Conservation (phyloP, 1,140 invertebrate genomes). For the Drosophila burlai region DNA sequence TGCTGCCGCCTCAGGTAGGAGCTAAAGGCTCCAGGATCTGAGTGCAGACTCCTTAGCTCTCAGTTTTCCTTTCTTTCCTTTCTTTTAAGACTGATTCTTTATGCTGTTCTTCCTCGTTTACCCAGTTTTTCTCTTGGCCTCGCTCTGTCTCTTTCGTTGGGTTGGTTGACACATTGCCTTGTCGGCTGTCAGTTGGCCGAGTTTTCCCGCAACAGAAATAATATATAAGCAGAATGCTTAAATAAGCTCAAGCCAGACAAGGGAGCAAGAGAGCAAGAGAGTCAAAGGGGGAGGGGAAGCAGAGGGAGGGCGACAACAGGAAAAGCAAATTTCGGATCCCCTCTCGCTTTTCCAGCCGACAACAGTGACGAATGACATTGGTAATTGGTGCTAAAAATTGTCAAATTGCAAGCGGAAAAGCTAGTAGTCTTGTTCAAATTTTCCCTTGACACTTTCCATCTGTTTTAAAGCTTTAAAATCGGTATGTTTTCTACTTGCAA, state of each 20-base stretch:
- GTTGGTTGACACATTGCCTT: constrained; percentile 40
- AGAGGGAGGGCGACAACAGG: neutral
- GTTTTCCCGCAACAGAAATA: constrained; percentile 52
- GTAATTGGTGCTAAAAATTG: constrained; percentile 72
- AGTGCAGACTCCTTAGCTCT: neutral
- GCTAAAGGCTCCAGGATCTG: neutral
- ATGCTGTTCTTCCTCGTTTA: constrained; percentile 19
- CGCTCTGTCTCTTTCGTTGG: neutral
- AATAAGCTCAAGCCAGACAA: constrained; percentile 49
- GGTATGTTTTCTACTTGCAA: neutral
- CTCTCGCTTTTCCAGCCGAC: constrained; percentile 10
- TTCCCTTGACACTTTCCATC: neutral
- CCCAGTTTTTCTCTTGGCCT: neutral
- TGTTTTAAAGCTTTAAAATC: constrained; percentile 41
- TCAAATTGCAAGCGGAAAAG: constrained; percentile 45
- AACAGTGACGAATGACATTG: constrained; percentile 62
- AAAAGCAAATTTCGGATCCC: constrained; percentile 9
- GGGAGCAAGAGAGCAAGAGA: constrained; percentile 4
- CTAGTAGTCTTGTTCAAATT: constrained; percentile 3
- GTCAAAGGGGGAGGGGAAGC: too few relatives aligned
- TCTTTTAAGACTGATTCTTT: constrained; percentile 10
- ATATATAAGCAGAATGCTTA: constrained; percentile 60
- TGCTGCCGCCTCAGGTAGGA: constrained; percentile 24
- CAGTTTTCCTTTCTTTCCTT: constrained; percentile 10
- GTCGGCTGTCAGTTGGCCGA: constrained; percentile 53